Evolutionary conservation across 2,888 invertebrate species (phyloP), one percentile per base, ranked within the genome.

Genomic region (Acanthosoma haemorrhoidale): DNA sequence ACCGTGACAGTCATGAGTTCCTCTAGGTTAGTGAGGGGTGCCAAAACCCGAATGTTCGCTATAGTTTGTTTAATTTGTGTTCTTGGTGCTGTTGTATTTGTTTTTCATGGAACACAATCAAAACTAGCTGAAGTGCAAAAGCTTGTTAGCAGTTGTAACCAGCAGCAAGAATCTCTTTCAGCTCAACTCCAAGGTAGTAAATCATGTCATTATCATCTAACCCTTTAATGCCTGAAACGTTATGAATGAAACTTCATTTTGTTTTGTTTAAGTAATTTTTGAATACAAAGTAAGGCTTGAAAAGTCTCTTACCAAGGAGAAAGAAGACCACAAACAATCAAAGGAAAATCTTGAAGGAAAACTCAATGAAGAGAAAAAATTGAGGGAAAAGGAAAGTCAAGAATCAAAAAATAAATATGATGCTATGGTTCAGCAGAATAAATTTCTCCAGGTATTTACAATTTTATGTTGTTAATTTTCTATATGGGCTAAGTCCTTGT

Each of bases 251-350:
- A 16, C 15, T 6, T 66, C 34, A 39, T 72, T 63, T 38, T 64
- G 63, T 59, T 59, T 71, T 73, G 38, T 79, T 79, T 39, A 75
- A 86, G 86, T 84, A 57, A 82, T 86, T 64, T 82, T 83, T 18
- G 85, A 85, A 74, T 84, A 84, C 73, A 86, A 86, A 77, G 80
- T 82, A 72, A 79, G 83, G 51, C 77, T 85, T 66, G 86, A 86
- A 75, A 85, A 84, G 75, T 83, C 83, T 16, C 76, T 85, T 31
- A 84, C 85, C 75, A 80, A 80, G 39, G 84, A 86, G 77, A 83
- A 84, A 71, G 79, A 80, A 4, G 84, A 85, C 71, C 84, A 84
- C 75, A 79, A 83, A 72, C 82, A 83, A 74, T 79, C 81, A 8
- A 82, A 82, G 75, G 81, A 81, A 38, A 81, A 82, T 63, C 81